Conservation (phyloP, 2,888 invertebrate species). For the Lymantria monacha region DNA sequence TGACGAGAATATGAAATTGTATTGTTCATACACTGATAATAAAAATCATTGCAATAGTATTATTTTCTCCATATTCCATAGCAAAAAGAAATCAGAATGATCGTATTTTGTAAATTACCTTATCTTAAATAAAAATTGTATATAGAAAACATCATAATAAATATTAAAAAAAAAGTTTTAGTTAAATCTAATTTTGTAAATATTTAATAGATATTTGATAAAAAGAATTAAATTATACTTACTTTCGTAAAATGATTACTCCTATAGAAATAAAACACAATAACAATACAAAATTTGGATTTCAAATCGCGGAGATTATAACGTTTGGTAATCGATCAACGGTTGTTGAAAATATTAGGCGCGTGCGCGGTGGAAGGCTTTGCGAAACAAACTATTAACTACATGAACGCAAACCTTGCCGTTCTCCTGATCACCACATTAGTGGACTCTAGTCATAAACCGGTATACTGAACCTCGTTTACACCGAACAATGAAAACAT, state of each 20-base stretch:
- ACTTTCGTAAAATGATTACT: neutral
- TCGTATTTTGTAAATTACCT: too few relatives aligned
- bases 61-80: too few relatives aligned
- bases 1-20: too few relatives aligned
- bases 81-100: too few relatives aligned
- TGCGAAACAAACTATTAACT: slow-evolving; percentile 43
- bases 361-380: slow-evolving; percentile 50
- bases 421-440: slow-evolving; percentile 36
- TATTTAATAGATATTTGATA: neutral
- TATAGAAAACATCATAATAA: too few relatives aligned
- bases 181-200: too few relatives aligned
- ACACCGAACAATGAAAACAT: slow-evolving; percentile 27
- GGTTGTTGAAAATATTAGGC: slow-evolving; percentile 17
- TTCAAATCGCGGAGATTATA: neutral
- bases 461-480: slow-evolving; percentile 37
- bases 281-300: neutral
- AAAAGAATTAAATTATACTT: slow-evolving; percentile 3
- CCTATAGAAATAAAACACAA: neutral
- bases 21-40: too few relatives aligned
- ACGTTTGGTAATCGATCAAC: neutral
- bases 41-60: too few relatives aligned
- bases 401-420: slow-evolving; percentile 33
- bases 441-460: slow-evolving; percentile 31
- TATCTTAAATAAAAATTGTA: too few relatives aligned
- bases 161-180: too few relatives aligned